Percentiles rank a stretch among this genome's conserved stretches.
Conservation (phyloP, 2,113 vertebrate species). For the Morone saxatilis region DNA sequence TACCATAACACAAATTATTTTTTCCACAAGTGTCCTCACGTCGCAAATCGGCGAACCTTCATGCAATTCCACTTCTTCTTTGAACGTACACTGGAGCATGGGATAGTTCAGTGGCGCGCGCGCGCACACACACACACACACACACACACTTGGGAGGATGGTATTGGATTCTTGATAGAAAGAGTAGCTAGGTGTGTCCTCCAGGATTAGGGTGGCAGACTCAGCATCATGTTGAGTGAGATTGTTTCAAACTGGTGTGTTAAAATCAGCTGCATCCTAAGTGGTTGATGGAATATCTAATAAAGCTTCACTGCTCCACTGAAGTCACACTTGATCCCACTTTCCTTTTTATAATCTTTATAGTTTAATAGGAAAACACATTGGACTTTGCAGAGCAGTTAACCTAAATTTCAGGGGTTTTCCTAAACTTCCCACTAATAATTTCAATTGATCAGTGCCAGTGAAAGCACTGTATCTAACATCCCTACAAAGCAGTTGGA, state of each 20-base stretch:
- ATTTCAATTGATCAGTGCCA: constrained; percentile 27
- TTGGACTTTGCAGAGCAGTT: not conserved
- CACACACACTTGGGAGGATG: constrained; percentile 15
- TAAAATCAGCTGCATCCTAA: constrained; percentile 2
- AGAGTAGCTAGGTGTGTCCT: constrained; percentile 1
- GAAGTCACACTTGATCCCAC: constrained; percentile 15
- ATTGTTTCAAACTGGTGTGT: constrained; percentile 6
- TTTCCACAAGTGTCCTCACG: constrained; percentile 25
- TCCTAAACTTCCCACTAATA: not conserved
- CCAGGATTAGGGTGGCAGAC: constrained; percentile 2
- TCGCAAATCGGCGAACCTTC: constrained; percentile 46
- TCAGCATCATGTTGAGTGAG: constrained; percentile 11
- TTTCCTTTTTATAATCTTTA: constrained; percentile 15
- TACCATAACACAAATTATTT: constrained; percentile 37
- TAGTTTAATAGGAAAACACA: constrained; percentile 4
- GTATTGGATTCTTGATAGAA: constrained; percentile 23
- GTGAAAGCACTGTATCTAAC: constrained; percentile 6
- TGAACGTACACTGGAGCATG: constrained; percentile 21
- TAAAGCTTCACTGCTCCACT: constrained; percentile 22
- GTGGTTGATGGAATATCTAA: constrained; percentile 17
- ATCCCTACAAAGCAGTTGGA: constrained; percentile 1
- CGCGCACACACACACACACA: not conserved
- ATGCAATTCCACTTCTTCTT: constrained; percentile 56
- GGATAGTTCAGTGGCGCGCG: constrained; percentile 28
- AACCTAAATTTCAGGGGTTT: constrained; percentile 2